Evolutionary conservation across 2,888 invertebrate genomes (phyloP).

Genomic region (Campoplex capitator): DNA sequence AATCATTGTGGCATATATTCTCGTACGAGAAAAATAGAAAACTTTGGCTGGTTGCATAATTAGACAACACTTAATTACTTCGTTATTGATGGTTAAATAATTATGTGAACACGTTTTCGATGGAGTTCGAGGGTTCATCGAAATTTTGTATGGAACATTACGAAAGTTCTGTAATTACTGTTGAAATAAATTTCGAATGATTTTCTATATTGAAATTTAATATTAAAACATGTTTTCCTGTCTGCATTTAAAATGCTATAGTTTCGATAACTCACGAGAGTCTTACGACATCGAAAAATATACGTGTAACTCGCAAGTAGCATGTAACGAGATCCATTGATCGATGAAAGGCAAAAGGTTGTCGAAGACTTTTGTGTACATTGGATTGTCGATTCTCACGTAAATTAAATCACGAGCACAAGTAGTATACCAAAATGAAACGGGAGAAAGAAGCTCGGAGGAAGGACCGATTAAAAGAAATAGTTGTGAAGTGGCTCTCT

Average conservation of each 20-base stretch:
- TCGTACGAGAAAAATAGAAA: background rate
- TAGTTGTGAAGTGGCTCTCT: conserved; percentile 56
- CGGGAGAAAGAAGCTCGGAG: conserved; percentile 30
- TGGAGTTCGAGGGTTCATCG: background rate
- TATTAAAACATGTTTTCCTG: background rate
- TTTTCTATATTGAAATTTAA: background rate
- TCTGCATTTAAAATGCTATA: background rate
- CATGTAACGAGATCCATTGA: conserved; percentile 4
- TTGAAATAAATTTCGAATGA: background rate
- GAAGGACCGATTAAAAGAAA: conserved; percentile 63
- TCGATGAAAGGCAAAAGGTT: background rate
- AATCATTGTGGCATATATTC: background rate
- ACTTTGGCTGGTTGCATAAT: background rate
- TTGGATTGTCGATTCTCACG: conserved; percentile 37
- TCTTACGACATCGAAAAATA: background rate
- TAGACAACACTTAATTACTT: background rate
- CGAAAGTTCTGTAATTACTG: background rate
- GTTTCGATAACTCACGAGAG: background rate
- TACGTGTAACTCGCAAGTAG: background rate
- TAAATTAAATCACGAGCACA: conserved; percentile 24
- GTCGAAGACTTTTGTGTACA: conserved; percentile 1
- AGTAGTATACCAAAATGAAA: conserved; percentile 17
- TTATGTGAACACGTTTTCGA: background rate
- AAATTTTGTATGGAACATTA: background rate
- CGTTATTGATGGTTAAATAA: background rate